A percentile compares a stretch with the other conserved stretches of the same genome.
Evolutionary conservation across 2,797 vertebrate genomes (phyloP).

Genomic region (Erpetoichthys calabaricus): DNA sequence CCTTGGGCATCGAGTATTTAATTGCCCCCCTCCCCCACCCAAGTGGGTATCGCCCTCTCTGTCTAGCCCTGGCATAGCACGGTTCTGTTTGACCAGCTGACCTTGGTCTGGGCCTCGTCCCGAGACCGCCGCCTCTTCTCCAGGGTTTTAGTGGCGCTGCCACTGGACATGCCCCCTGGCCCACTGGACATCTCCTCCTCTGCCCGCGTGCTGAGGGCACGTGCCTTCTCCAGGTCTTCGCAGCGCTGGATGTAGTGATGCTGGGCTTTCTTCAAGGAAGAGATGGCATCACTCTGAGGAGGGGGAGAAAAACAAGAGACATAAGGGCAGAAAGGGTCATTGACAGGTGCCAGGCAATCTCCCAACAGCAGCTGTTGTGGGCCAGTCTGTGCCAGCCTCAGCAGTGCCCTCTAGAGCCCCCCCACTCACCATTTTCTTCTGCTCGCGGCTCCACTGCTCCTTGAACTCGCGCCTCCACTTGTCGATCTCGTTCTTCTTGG

Average conservation of each 20-base stretch:
- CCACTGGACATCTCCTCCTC: conserved; percentile 36
- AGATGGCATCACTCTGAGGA: conserved; percentile 55
- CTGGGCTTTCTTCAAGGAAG: conserved; percentile 62
- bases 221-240: conserved; percentile 70
- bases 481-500: conserved; percentile 80
- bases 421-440: conserved; percentile 69
- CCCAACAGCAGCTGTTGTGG: neutral
- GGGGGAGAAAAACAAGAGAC: neutral
- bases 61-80: too few relatives aligned
- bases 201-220: conserved; percentile 49
- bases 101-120: conserved; percentile 75
- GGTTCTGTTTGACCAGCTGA: conserved; percentile 17
- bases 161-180: conserved; percentile 10
- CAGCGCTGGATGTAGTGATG: conserved; percentile 71
- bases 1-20: too few relatives aligned
- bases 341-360: neutral
- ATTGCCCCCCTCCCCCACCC: too few relatives aligned
- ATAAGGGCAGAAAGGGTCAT: too few relatives aligned
- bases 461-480: conserved; percentile 89
- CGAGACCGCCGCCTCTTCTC: conserved; percentile 73
- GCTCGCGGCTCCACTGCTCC: conserved; percentile 75
- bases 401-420: too few relatives aligned
- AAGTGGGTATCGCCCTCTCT: too few relatives aligned
- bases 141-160: conserved; percentile 59
- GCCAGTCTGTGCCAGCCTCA: too few relatives aligned